Percentiles rank a stretch among this genome's conserved stretches.
phyloP scores from a whole-genome alignment of 2,113 vertebrate genomes.

The Melanerpes formicivorus region DNA sequence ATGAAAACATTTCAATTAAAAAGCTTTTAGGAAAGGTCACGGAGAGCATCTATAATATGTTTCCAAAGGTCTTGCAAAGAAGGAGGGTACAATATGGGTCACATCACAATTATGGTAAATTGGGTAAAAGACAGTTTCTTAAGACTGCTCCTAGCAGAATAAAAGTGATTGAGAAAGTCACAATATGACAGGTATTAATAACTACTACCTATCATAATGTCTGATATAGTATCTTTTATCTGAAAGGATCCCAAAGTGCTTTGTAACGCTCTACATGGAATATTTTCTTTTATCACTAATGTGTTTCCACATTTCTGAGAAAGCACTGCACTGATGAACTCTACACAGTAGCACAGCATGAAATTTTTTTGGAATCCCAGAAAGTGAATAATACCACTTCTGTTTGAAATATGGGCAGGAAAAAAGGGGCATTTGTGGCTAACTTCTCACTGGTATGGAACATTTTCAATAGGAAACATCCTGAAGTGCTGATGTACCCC shows the following conservation, averaged over 20 bases:
- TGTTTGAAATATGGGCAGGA: background rate
- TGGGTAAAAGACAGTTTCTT: constrained; percentile 34
- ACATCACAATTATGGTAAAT: constrained; percentile 22
- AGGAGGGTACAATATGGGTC: constrained; percentile 7
- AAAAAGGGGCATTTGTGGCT: background rate
- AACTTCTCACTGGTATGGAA: background rate
- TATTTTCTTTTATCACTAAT: constrained; percentile 26
- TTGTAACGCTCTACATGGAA: constrained; percentile 35
- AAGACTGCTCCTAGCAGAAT: constrained; percentile 8
- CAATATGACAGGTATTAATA: constrained; percentile 50
- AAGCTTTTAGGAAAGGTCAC: constrained; percentile 50
- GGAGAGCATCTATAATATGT: constrained; percentile 13
- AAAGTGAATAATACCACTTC: background rate
- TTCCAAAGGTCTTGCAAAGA: constrained; percentile 34
- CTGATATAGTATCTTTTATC: constrained; percentile 17
- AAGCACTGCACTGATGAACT: constrained; percentile 25
- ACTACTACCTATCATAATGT: constrained; percentile 10
- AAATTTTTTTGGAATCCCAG: constrained; percentile 2
- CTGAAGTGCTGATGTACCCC: background rate
- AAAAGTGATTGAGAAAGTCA: constrained; percentile 60
- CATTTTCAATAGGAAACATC: constrained; percentile 23
- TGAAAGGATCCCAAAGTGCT: constrained; percentile 30
- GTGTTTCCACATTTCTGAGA: background rate
- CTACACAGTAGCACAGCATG: constrained; percentile 21
- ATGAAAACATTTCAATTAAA: constrained; percentile 58